phyloP scores from a whole-genome alignment of 2,888 invertebrate genomes.

The Digitonthophagus gazella region DNA sequence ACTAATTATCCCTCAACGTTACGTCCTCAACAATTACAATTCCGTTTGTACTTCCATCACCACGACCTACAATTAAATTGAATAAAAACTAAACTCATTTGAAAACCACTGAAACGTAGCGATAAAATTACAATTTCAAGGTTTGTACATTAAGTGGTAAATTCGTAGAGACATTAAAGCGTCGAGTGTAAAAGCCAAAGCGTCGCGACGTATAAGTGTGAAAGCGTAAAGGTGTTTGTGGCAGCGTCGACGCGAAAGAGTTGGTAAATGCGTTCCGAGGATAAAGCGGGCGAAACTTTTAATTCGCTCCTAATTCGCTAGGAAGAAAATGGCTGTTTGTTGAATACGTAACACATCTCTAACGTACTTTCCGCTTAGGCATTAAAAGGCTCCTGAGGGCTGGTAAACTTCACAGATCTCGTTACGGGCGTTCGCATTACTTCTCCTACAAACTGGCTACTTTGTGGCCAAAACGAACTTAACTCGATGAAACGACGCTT shows the following conservation, averaged over 20 bases:
- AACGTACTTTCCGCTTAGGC: constrained; percentile 29
- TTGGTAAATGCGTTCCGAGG: background rate
- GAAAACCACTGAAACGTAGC: too few relatives aligned
- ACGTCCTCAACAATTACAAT: too few relatives aligned
- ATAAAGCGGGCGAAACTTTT: constrained; percentile 23
- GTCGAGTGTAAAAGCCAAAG: background rate
- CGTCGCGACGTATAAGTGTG: background rate
- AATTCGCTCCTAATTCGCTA: constrained; percentile 26
- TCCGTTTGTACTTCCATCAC: too few relatives aligned
- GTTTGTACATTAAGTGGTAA: too few relatives aligned
- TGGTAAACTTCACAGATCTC: constrained; percentile 41
- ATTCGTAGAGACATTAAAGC: too few relatives aligned
- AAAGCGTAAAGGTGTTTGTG: background rate
- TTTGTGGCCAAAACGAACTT: constrained; percentile 40
- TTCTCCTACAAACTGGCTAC: constrained; percentile 41
- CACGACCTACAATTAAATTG: too few relatives aligned
- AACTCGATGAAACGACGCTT: constrained; percentile 23
- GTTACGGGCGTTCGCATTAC: constrained; percentile 40
- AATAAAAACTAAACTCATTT: too few relatives aligned
- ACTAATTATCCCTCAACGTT: too few relatives aligned
- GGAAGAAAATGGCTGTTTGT: constrained; percentile 24
- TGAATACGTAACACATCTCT: constrained; percentile 28
- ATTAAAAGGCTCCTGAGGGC: constrained; percentile 39
- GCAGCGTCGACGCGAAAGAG: background rate
- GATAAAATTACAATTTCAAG: too few relatives aligned